Evolutionary conservation across 2,888 invertebrate species (phyloP), one percentile per base, ranked within the genome.

Genomic region (Trissonchulus latispiculum): DNA sequence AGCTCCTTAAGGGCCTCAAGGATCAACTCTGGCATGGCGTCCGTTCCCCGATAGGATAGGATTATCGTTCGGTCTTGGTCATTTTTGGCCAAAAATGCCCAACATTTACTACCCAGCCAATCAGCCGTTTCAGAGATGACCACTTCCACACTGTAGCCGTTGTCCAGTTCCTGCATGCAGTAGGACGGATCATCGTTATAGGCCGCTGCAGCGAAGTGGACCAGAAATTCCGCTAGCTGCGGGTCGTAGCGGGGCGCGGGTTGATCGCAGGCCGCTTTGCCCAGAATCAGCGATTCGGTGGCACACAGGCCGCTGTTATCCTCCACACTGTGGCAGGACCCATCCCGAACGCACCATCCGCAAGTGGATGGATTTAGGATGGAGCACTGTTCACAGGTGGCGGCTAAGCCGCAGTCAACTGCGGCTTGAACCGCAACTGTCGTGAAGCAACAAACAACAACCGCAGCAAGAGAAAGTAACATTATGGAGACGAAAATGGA

Each of bases 21-120:
- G 62, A 78, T 71, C 18, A 78, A 72, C 72, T 78, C 77, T 61
- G 76, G 71, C 73, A 77, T 73, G 68, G 74, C 74, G 73, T 73
- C 76, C 0, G 77, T 76, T 28, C 78, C 78, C 29, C 78, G 77
- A 75, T 79, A 80, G 59, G 78, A 73, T 32, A 80, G 36, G 29
- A 78, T 77, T 68, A 80, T 77, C 23, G 78, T 77, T 61, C 78
- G 76, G 18, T 77, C 75, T 2, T 33, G 35, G 62, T 73, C 70
- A 18, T 77, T 71, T 28, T 76, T 71, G 3, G 78, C 79, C 0
- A 77, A 76, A 75, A 77, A 80, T 2, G 77, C 79, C 28, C 76
- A 76, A 72, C 78, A 78, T 31, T 74, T 77, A 64, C 78, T 78
- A n/a, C 23, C 23, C 8, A 48, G 23, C 8, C 8, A 8, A 23